phyloP scores from a whole-genome alignment of 2,797 vertebrate species.

The Furcifer pardalis region DNA sequence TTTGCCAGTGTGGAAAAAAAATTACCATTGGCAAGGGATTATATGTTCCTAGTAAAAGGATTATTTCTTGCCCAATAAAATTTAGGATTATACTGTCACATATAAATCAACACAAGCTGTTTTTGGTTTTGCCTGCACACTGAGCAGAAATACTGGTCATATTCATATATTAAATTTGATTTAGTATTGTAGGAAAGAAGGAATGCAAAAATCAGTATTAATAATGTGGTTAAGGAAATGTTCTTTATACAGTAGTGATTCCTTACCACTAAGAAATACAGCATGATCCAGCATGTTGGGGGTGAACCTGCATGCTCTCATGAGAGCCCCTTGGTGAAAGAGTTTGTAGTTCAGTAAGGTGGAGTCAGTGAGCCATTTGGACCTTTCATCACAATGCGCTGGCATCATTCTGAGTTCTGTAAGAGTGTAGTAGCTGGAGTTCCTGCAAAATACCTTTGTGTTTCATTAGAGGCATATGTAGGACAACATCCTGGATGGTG shows the following conservation, averaged over 20 bases:
- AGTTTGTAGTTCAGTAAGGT: not conserved
- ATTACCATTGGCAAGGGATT: not conserved
- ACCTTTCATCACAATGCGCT: not conserved
- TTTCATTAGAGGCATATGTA: not conserved
- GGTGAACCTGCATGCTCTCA: not conserved
- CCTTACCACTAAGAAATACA: not conserved
- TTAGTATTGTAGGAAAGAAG: not conserved
- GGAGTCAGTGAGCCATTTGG: not conserved
- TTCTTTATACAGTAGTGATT: not conserved
- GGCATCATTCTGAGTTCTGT: not conserved
- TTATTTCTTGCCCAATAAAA: constrained; percentile 6
- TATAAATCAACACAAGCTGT: not conserved
- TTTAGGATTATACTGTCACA: not conserved
- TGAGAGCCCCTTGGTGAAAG: not conserved
- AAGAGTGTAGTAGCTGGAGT: not conserved
- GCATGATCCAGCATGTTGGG: not conserved
- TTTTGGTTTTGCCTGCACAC: not conserved
- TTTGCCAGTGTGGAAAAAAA: not conserved
- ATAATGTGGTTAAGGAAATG: not conserved
- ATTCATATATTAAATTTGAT: constrained; percentile 22
- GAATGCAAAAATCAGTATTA: not conserved
- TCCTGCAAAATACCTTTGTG: not conserved
- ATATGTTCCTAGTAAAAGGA: constrained; percentile 6
- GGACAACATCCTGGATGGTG: not conserved
- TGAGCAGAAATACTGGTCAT: not conserved